These are phyloP conservation scores for Acrobasis consociella DNA, from an alignment of 2,888 invertebrate species.

Conservation along the genomic window DNA sequence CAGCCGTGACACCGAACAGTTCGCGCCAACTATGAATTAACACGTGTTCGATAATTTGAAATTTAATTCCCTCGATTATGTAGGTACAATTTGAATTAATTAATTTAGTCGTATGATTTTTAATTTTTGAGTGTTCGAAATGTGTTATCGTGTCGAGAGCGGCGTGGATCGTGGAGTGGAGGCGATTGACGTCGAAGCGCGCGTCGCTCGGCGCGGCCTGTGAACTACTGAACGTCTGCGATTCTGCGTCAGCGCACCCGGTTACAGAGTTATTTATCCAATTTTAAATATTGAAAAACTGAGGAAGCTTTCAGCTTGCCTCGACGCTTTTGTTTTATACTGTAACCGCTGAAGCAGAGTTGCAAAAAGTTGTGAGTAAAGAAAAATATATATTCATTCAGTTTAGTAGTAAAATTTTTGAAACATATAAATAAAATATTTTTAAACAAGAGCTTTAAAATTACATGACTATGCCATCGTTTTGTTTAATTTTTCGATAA, in stretches of 20 bases:
- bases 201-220: constrained; percentile 67
- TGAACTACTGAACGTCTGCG: constrained; percentile 62
- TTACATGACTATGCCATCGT: too few species aligned
- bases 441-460: too few species aligned
- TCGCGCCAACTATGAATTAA: constrained; percentile 73
- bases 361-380: too few species aligned
- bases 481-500: too few species aligned
- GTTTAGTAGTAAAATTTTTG: too few species aligned
- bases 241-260: constrained; percentile 45
- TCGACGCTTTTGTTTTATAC: constrained; percentile 8
- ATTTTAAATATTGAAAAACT: constrained; percentile 69
- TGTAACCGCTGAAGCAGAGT: neutral
- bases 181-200: constrained; percentile 65
- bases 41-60: constrained; percentile 66
- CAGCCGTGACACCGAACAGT: constrained; percentile 58
- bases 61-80: constrained; percentile 41
- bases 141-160: constrained; percentile 53
- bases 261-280: constrained; percentile 59
- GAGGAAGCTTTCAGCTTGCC: constrained; percentile 53
- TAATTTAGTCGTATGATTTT: constrained; percentile 27
- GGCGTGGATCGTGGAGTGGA: constrained; percentile 42
- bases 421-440: too few species aligned
- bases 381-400: too few species aligned
- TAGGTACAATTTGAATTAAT: constrained; percentile 10
- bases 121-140: constrained; percentile 57